Conservation (phyloP, 1,140 invertebrate genomes). For the Chelonus insularis region DNA sequence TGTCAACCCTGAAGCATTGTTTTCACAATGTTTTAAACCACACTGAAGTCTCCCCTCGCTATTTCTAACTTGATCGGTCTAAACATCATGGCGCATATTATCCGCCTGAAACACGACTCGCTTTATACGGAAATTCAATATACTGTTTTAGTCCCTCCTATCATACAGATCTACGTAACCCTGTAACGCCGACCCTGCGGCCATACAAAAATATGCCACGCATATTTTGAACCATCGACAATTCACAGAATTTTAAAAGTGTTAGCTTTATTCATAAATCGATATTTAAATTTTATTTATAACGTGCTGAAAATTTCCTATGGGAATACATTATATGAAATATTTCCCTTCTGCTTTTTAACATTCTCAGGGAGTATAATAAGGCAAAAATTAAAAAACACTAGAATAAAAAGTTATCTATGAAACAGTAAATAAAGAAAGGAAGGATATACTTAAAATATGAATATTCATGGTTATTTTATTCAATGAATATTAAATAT, state of each 20-base stretch:
- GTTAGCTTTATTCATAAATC: too few relatives aligned
- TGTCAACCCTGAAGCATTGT: conserved; percentile 37
- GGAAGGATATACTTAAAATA: too few relatives aligned
- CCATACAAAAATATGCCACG: neutral
- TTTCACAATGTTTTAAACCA: conserved; percentile 35
- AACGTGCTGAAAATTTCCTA: too few relatives aligned
- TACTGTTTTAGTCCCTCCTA: conserved; percentile 28
- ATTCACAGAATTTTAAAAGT: neutral
- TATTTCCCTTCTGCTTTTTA: too few relatives aligned
- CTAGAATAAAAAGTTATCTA: too few relatives aligned
- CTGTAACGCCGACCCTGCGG: neutral
- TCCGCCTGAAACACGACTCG: conserved; percentile 46
- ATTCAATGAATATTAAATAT: too few relatives aligned
- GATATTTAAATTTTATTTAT: too few relatives aligned
- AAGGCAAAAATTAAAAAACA: neutral
- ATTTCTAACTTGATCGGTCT: conserved; percentile 32
- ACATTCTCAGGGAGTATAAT: too few relatives aligned
- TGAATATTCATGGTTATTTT: too few relatives aligned
- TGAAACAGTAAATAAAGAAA: too few relatives aligned
- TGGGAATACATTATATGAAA: too few relatives aligned
- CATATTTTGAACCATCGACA: neutral
- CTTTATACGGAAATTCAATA: conserved; percentile 54
- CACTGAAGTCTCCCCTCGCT: conserved; percentile 15
- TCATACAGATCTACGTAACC: too few relatives aligned
- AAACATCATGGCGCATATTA: conserved; percentile 37